Percentiles rank a stretch among this genome's conserved stretches.
Conservation (phyloP, 2,888 invertebrate species). For the Myopa testacea region DNA sequence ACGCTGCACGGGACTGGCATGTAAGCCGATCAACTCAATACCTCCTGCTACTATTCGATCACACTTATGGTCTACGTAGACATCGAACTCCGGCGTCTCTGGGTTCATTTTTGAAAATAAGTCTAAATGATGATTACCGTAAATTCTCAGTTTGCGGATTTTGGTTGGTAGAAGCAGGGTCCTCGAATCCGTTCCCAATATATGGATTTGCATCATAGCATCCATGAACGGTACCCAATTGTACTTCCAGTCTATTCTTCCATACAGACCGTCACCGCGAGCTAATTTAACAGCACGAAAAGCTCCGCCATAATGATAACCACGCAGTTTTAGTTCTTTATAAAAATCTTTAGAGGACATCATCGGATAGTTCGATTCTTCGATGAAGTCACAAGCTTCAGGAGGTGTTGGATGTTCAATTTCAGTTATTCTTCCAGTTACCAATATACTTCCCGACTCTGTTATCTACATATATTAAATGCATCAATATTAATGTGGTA, state of each 20-base stretch:
- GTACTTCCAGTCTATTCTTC: slow-evolving; percentile 75
- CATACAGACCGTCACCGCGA: slow-evolving; percentile 63
- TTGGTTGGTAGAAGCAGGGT: slow-evolving; percentile 81
- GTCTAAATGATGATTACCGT: slow-evolving; percentile 74
- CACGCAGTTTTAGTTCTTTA: slow-evolving; percentile 77
- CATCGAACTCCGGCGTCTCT: slow-evolving; percentile 60
- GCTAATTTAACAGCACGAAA: slow-evolving; percentile 61
- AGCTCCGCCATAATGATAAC: slow-evolving; percentile 73
- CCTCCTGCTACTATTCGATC: slow-evolving; percentile 75
- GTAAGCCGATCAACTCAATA: slow-evolving; percentile 81
- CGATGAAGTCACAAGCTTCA: slow-evolving; percentile 47
- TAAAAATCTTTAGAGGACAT: slow-evolving; percentile 76
- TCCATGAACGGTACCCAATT: slow-evolving; percentile 93
- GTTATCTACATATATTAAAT: slow-evolving; percentile 70
- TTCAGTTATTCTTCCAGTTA: slow-evolving; percentile 76
- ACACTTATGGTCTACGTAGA: slow-evolving; percentile 58
- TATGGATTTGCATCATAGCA: slow-evolving; percentile 86
- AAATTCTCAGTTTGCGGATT: slow-evolving; percentile 77
- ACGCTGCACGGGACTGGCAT: slow-evolving; percentile 80
- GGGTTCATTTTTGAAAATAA: slow-evolving; percentile 67
- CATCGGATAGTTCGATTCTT: slow-evolving; percentile 54
- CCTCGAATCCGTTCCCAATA: slow-evolving; percentile 77
- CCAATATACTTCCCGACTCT: slow-evolving; percentile 77
- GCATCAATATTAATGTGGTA: slow-evolving; percentile 45
- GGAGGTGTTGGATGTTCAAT: slow-evolving; percentile 54